Conservation (phyloP, 2,888 invertebrate species). For the Liodrosophila aerea region DNA sequence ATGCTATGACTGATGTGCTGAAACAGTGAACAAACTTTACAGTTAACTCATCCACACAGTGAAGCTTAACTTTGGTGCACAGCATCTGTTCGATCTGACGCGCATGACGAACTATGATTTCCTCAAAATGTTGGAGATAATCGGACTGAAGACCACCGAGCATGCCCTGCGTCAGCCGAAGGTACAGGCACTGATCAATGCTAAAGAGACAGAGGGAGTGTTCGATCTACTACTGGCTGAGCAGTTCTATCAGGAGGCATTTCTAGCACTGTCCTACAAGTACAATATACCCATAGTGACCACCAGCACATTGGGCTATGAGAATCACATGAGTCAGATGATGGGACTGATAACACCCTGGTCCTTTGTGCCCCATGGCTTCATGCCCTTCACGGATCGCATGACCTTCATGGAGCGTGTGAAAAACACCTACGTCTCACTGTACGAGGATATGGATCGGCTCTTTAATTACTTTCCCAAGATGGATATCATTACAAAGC, state of each 20-base stretch:
- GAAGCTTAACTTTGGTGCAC: constrained; percentile 66
- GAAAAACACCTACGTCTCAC: constrained; percentile 82
- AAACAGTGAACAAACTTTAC: too few relatives aligned
- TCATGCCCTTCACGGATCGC: constrained; percentile 82
- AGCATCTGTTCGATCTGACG: constrained; percentile 78
- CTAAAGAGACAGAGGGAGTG: constrained; percentile 58
- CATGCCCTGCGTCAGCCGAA: constrained; percentile 78
- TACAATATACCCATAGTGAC: constrained; percentile 82
- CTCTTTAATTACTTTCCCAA: constrained; percentile 78
- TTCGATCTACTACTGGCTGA: constrained; percentile 83
- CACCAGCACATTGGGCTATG: constrained; percentile 82
- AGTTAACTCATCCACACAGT: too few relatives aligned
- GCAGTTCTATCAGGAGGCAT: constrained; percentile 83
- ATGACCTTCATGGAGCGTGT: constrained; percentile 84
- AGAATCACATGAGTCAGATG: constrained; percentile 82
- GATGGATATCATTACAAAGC: constrained; percentile 78
- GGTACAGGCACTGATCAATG: constrained; percentile 77
- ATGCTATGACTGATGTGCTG: neutral
- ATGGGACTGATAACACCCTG: constrained; percentile 83
- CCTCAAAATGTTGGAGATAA: constrained; percentile 76
- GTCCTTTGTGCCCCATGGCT: constrained; percentile 83
- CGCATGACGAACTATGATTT: constrained; percentile 67
- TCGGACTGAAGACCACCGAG: constrained; percentile 77
- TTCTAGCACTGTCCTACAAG: constrained; percentile 80
- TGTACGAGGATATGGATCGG: constrained; percentile 78